A percentile compares a stretch with the other conserved stretches of the same genome.
phyloP scores from a whole-genome alignment of 2,888 invertebrate species.

The Eristalinus aeneus region DNA sequence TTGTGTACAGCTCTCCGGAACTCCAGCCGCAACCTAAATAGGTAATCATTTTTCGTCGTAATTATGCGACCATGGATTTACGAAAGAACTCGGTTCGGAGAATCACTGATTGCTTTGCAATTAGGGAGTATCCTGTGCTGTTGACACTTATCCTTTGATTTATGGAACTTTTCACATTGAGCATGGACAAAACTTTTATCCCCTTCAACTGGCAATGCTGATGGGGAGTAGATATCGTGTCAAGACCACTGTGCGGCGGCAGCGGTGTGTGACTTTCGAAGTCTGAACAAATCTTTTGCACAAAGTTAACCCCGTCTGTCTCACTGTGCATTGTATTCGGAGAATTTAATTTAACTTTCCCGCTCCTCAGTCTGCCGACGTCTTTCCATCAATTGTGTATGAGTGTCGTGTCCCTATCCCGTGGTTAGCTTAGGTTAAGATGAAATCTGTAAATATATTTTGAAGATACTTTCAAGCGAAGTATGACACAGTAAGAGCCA shows the following conservation, averaged over 20 bases:
- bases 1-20: background rate
- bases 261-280: background rate
- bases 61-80: conserved; percentile 28
- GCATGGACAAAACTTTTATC: conserved; percentile 1
- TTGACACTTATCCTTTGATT: conserved; percentile 50
- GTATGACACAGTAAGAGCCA: conserved; percentile 64
- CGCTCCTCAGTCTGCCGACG: background rate
- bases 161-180: conserved; percentile 32
- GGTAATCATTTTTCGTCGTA: conserved; percentile 11
- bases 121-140: conserved; percentile 15
- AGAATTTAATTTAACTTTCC: background rate
- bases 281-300: background rate
- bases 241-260: background rate
- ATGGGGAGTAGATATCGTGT: background rate
- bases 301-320: background rate
- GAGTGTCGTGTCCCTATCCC: background rate
- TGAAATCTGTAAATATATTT: conserved; percentile 55
- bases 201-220: background rate
- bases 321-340: background rate
- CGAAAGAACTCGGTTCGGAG: conserved; percentile 16
- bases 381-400: background rate
- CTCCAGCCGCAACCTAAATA: background rate
- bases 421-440: conserved; percentile 28
- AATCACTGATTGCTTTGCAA: conserved; percentile 48
- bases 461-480: conserved; percentile 23